Evolutionary conservation across 1,140 invertebrate genomes (phyloP), one percentile per base, ranked within the genome.

Genomic region (Drosophila jambulina): DNA sequence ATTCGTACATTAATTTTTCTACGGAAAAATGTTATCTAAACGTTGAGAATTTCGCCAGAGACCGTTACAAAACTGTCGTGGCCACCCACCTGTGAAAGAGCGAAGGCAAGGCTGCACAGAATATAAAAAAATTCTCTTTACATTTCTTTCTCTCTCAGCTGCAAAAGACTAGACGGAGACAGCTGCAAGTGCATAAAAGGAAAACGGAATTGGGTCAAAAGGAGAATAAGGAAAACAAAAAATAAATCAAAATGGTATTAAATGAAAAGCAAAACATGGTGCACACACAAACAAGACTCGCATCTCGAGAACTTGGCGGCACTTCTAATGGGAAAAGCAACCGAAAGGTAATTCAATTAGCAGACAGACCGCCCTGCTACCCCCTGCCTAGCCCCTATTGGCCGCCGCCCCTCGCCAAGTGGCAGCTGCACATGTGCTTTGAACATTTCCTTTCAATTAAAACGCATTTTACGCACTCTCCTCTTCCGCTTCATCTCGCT

Each of bases 371-470:
- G 15, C 70, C 21, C 5, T 27, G 9, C 53, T 48, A 15, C 40
- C 46, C 29, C 29, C 45, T 9, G 7, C 29, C 40, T 17, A 4
- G 2, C 4, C 51, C 15, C 23, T 17, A 27, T 40, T 13, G n/a
- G 3, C 13, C n/a, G 6, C 45, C 23, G 23, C 43, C 49, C 27
- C 21, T 38, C 2, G 46, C 46, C 17, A 23, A 38, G 59, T 34
- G 58, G 45, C 46, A 63, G 51, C 49, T 61, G 57, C 80, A 72
- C 78, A 86, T 86, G 69, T 86, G 80, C 72, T 88, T 87, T 88
- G 64, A 75, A 90, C 78, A 88, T 88, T 90, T 84, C 81, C 77
- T 75, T 84, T 90, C 80, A 88, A 88, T 88, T 87, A 84, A 88
- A 88, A 80, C 85, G 84, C 84, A 87, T 78, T 80, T 83, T 80